Evolutionary conservation across 1,140 invertebrate species (phyloP), one percentile per base, ranked within the genome.

Genomic region (Ctenoplectra terminalis): DNA sequence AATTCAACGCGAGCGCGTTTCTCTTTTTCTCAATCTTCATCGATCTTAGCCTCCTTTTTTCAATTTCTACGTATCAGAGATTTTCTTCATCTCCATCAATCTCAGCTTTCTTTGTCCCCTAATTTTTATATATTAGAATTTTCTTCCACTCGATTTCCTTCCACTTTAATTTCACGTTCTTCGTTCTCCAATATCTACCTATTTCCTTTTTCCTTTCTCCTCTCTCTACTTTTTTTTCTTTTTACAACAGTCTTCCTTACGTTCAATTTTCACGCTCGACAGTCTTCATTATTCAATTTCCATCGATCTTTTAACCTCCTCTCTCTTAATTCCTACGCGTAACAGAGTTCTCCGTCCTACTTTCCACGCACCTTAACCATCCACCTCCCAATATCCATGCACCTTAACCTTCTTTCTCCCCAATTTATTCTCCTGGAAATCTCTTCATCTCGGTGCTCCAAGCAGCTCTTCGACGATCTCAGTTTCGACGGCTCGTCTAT

Each of bases 401-500:
- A 2, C 6, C 4, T 0, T 15, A 29, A 48, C 37, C 56, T 63
- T n/a, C 11, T 8, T 40, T 23, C 31, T 29, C 34, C 13, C 29
- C 34, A 26, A 15, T 8, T 71, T 17, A 60, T 29, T 23, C n/a
- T 13, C 9, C 6, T 20, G 2, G 20, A 31, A 31, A 43, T 23
- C n/a, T 34, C 46, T 48, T 48, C 31, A 3, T 72, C 34, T n/a
- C 20, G n/a, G 3, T 23, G n/a, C 20, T 56, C 46, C 29, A 15
- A 66, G 37, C 7, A 15, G 13, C 29, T 37, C 37, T 40, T 46
- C 43, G 17, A 17, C 37, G 31, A 64, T 64, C 40, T 29, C 11
- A 9, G 7, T 43, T 46, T 76, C 79, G 61, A 64, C 72, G 23
- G n/a, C n/a, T 77, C 23, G 63, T 77, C 66, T 71, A 63, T 82